Conservation (phyloP, 1,140 invertebrate species). For the Cotesia chilonis region DNA sequence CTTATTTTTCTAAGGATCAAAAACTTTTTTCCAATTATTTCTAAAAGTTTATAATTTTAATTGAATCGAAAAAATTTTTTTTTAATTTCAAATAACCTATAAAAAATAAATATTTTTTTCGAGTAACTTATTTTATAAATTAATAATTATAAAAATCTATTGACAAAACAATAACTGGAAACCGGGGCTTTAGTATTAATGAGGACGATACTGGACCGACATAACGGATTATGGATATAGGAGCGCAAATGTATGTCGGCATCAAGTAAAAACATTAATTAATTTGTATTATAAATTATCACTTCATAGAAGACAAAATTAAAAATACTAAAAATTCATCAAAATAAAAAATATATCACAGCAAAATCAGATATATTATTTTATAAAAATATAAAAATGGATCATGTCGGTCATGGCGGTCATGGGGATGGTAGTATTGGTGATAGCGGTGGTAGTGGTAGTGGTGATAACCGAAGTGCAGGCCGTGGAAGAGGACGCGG, state of each 20-base stretch:
- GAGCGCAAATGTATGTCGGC: slow-evolving; percentile 33
- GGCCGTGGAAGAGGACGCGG: slow-evolving; percentile 29
- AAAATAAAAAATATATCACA: not conserved
- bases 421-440: slow-evolving; percentile 23
- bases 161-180: not conserved
- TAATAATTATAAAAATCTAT: not conserved
- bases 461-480: slow-evolving; percentile 25
- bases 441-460: slow-evolving; percentile 19
- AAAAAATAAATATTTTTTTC: too few relatives aligned
- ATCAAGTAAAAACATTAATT: slow-evolving; percentile 17
- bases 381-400: slow-evolving; percentile 17
- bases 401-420: slow-evolving; percentile 28
- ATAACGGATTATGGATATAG: slow-evolving; percentile 27
- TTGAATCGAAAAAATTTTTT: too few relatives aligned
- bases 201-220: slow-evolving; percentile 20
- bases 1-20: too few relatives aligned
- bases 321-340: not conserved
- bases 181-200: not conserved
- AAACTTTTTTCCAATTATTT: too few relatives aligned
- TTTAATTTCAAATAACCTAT: too few relatives aligned
- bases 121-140: too few relatives aligned
- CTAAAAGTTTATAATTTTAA: too few relatives aligned
- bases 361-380: not conserved
- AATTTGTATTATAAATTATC: not conserved
- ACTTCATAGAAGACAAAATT: too few relatives aligned